A percentile compares a stretch with the other conserved stretches of the same genome.
phyloP scores from a whole-genome alignment of 2,797 vertebrate species.

The Masticophis lateralis region DNA sequence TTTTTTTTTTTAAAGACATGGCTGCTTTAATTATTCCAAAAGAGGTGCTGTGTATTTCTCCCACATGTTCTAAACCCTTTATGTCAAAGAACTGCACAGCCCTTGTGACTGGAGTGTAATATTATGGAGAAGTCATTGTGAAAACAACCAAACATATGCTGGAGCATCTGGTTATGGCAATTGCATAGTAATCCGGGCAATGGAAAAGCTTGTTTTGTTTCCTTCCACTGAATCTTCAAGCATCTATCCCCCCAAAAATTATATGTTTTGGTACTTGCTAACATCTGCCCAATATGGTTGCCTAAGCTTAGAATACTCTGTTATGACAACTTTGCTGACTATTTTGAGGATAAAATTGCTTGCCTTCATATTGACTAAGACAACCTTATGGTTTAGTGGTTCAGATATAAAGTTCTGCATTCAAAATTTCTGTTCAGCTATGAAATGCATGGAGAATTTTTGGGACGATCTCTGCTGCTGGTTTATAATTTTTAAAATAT shows the following conservation, averaged over 20 bases:
- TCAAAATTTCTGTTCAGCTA: neutral
- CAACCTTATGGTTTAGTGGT: neutral
- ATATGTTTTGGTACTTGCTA: neutral
- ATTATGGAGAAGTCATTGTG: neutral
- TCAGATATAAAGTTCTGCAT: neutral
- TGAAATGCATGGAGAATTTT: neutral
- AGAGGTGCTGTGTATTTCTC: neutral
- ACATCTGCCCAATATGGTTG: neutral
- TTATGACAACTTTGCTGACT: neutral
- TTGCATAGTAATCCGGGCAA: neutral
- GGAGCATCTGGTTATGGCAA: neutral
- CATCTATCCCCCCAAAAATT: neutral
- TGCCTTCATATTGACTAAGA: neutral
- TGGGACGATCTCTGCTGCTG: neutral
- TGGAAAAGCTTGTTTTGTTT: neutral
- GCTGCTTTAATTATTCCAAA: neutral
- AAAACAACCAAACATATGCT: neutral
- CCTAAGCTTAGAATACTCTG: neutral
- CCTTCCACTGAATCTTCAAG: neutral
- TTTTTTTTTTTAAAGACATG: neutral
- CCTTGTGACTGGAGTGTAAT: neutral
- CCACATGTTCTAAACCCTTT: neutral
- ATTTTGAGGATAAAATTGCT: neutral
- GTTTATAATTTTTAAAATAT: neutral
- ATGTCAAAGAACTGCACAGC: neutral